Evolutionary conservation across 2,888 invertebrate species (phyloP), one percentile per base, ranked within the genome.

Genomic region (Agrochola lota): DNA sequence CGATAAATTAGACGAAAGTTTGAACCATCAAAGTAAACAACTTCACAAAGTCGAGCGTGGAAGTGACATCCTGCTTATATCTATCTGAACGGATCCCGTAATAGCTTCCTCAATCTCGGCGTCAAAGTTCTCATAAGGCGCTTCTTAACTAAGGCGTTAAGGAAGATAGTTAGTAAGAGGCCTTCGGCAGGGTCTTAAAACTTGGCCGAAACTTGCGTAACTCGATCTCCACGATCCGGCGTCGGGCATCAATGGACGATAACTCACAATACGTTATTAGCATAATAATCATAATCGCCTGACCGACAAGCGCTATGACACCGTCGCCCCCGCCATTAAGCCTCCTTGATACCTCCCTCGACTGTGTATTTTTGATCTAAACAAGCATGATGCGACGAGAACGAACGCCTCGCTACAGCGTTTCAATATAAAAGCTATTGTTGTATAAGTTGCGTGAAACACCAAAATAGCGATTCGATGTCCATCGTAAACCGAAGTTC

Each of bases 111-210:
- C 96, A 96, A 96, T 96, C 96, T 95, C 94, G 89, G 93, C 95
- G 96, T 95, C 96, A 95, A 96, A 96, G 96, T 96, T 96, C 96
- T 96, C 96, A 95, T 96, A 96, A 96, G 96, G 93, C 95, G 95
- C 94, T 95, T 95, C 95, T 96, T 96, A 96, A 96, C 95, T 96
- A 95, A 95, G 95, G 96, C 96, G 95, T 95, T 95, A 95, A 95
- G 95, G 95, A 95, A 95, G 95, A 95, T 96, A 96, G 95, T 95
- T 95, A 93, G 95, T 94, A 92, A 94, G 95, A 95, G 95, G 95
- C 94, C 95, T 95, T 96, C 94, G 93, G 93, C 92, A 92, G 94
- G 95, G 95, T 95, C 95, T 96, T 95, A 96, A 95, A 95, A 96
- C 96, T 96, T 96, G 93, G 92, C 90, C 91, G 91, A 94, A 95